Conservation (phyloP, 2,888 invertebrate genomes). For the Ornithoptera priamus region DNA sequence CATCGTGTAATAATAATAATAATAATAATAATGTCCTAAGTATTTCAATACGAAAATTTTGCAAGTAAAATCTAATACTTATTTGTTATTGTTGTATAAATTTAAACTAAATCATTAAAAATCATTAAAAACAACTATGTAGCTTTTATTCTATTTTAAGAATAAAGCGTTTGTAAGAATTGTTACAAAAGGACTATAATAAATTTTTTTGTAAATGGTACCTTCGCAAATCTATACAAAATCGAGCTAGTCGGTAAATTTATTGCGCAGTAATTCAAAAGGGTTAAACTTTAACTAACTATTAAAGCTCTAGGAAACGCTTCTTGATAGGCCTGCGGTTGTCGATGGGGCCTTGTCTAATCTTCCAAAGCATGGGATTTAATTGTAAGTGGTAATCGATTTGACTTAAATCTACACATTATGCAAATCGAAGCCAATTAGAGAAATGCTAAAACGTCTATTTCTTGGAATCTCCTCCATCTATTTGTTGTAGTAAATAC, state of each 20-base stretch:
- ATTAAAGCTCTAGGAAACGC: slow-evolving; percentile 10
- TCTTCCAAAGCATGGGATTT: slow-evolving; percentile 25
- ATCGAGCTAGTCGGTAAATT: background rate
- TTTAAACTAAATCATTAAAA: too few species aligned
- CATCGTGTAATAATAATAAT: too few species aligned
- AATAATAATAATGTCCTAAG: too few species aligned
- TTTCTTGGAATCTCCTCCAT: slow-evolving; percentile 21
- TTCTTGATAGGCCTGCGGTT: slow-evolving; percentile 15
- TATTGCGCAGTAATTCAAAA: background rate
- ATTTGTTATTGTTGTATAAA: too few species aligned
- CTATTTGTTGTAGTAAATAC: slow-evolving; percentile 6
- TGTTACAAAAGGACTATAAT: too few species aligned
- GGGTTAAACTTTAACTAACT: slow-evolving; percentile 7
- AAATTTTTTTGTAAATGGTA: too few species aligned
- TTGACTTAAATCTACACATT: slow-evolving; percentile 26
- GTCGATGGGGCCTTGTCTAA: slow-evolving; percentile 27
- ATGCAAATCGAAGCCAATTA: slow-evolving; percentile 31
- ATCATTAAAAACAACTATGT: too few species aligned
- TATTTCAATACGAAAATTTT: too few species aligned
- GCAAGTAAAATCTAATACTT: too few species aligned
- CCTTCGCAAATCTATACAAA: background rate
- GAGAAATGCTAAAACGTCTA: slow-evolving; percentile 20
- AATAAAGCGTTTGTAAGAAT: too few species aligned
- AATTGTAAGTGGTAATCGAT: slow-evolving; percentile 29
- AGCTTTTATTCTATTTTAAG: too few species aligned